phyloP scores from a whole-genome alignment of 2,888 invertebrate genomes.

The Agonopterix arenella region DNA sequence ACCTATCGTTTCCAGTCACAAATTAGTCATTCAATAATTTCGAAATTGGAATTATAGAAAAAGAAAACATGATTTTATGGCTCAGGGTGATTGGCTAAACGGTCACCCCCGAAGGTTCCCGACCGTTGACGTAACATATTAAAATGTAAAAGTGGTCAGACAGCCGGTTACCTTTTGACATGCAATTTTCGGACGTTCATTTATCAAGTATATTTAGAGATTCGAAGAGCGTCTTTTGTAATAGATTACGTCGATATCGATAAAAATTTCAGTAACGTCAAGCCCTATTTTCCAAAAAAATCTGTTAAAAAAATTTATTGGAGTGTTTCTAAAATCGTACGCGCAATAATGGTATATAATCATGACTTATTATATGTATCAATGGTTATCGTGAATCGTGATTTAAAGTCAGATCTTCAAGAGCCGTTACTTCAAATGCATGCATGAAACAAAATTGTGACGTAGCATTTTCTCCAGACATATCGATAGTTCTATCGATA shows the following conservation, averaged over 20 bases:
- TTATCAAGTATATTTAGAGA: conserved; percentile 46
- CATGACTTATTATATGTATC: too few species aligned
- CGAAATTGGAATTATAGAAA: not conserved
- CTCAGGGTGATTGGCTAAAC: conserved; percentile 52
- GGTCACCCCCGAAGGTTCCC: conserved; percentile 29
- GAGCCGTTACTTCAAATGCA: too few species aligned
- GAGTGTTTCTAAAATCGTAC: too few species aligned
- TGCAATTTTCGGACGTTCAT: conserved; percentile 71
- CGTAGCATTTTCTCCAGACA: conserved; percentile 3
- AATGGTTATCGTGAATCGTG: not conserved
- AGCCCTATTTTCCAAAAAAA: too few species aligned
- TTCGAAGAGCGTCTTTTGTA: conserved; percentile 20
- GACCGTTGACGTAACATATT: conserved; percentile 54
- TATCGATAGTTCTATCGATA: conserved; percentile 27
- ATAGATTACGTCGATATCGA: conserved; percentile 33
- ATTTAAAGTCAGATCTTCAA: too few species aligned
- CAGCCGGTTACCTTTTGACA: conserved; percentile 67
- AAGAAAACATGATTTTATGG: conserved; percentile 3
- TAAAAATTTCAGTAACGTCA: conserved; percentile 10
- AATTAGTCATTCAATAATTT: not conserved
- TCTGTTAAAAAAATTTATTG: too few species aligned
- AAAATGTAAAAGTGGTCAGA: conserved; percentile 59
- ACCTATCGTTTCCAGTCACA: too few species aligned
- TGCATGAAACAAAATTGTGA: conserved; percentile 7
- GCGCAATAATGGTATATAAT: too few species aligned